Conservation (phyloP, 2,113 vertebrate species). For the Aegithalos caudatus region DNA sequence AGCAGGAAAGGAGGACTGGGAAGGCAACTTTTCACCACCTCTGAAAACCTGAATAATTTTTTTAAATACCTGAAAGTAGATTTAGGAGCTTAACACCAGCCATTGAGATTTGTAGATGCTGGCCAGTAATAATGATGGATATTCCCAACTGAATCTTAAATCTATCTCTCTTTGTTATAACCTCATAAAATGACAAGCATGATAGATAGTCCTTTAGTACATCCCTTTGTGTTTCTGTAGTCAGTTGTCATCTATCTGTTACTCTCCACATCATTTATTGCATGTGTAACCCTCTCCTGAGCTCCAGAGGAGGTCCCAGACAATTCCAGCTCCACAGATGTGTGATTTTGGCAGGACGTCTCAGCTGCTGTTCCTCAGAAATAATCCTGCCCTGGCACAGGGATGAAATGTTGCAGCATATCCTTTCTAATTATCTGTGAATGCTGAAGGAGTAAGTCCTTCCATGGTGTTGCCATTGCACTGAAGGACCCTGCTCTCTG, state of each 20-base stretch:
- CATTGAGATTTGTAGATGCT: background rate
- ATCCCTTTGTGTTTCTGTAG: background rate
- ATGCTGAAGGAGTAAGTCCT: background rate
- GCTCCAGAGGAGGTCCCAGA: background rate
- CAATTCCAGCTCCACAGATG: background rate
- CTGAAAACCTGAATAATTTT: background rate
- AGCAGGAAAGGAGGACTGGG: background rate
- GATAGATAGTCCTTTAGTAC: constrained; percentile 2
- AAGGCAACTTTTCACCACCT: constrained; percentile 1
- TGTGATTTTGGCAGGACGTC: background rate
- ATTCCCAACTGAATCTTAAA: constrained; percentile 26
- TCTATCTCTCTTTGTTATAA: background rate
- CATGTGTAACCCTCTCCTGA: background rate
- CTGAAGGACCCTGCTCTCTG: background rate
- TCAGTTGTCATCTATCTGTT: background rate
- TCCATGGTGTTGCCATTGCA: background rate
- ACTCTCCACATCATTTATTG: background rate
- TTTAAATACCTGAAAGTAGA: background rate
- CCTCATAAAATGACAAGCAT: background rate
- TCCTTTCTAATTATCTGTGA: background rate
- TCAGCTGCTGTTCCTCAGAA: background rate
- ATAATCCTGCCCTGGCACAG: background rate
- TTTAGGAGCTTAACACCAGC: background rate
- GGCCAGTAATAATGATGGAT: background rate
- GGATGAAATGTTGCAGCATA: background rate